These are phyloP conservation scores for Caloenas nicobarica DNA, from an alignment of 2,113 vertebrate genomes.

Conservation along the genomic window DNA sequence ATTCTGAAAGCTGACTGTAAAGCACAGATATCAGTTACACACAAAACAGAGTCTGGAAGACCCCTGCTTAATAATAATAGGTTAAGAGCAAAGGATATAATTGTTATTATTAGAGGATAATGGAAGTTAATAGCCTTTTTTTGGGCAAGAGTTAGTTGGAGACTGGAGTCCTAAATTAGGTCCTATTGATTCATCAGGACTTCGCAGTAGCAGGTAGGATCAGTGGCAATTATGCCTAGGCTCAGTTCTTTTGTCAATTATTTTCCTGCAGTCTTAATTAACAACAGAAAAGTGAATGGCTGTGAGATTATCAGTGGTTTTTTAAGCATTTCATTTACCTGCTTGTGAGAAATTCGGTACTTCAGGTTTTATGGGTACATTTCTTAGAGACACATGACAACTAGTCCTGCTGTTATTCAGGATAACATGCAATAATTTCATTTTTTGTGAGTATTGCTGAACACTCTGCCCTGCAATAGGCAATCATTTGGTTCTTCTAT, in stretches of 20 bases:
- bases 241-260: not conserved
- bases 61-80: not conserved
- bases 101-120: not conserved
- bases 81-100: not conserved
- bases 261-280: not conserved
- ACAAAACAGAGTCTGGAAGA: not conserved
- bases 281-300: not conserved
- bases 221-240: not conserved
- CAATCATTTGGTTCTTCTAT: not conserved
- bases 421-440: not conserved
- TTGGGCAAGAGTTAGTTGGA: not conserved
- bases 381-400: not conserved
- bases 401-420: not conserved
- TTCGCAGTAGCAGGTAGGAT: not conserved
- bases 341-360: not conserved
- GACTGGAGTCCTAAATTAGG: not conserved
- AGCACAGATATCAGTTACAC: not conserved
- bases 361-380: not conserved
- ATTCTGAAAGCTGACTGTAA: not conserved
- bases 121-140: not conserved
- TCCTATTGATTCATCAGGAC: not conserved
- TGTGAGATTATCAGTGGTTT: not conserved
- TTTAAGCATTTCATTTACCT: not conserved
- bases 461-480: not conserved
- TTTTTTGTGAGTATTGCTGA: not conserved